phyloP scores from a whole-genome alignment of 2,797 vertebrate genomes.

The Salmo trutta region DNA sequence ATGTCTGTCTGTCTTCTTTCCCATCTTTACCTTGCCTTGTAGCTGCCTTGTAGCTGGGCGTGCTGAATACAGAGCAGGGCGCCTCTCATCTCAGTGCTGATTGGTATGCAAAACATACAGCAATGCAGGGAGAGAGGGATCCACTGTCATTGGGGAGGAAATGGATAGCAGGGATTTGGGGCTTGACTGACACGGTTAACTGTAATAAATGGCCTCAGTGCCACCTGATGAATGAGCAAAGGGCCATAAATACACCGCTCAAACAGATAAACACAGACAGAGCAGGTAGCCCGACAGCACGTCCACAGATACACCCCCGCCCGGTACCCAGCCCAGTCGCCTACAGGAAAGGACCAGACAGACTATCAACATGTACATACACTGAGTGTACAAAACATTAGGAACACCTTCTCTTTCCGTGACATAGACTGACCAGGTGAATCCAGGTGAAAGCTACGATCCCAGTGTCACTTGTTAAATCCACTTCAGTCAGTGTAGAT shows the following conservation, averaged over 20 bases:
- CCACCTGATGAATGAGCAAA: slow-evolving; percentile 48
- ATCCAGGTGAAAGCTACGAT: no score
- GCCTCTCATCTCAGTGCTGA: slow-evolving; percentile 28
- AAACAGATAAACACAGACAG: slow-evolving; percentile 53
- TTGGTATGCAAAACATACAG: slow-evolving; percentile 57
- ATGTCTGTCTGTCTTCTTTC: slow-evolving; percentile 28
- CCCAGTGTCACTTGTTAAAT: no score
- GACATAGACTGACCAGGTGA: no score
- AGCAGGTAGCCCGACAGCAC: slow-evolving; percentile 2
- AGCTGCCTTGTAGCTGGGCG: not conserved
- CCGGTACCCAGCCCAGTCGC: not conserved
- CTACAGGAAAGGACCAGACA: not conserved
- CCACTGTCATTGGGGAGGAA: slow-evolving; percentile 28
- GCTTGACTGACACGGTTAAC: slow-evolving; percentile 67
- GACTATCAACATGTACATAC: not conserved
- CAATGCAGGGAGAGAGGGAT: slow-evolving; percentile 28
- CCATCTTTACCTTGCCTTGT: slow-evolving; percentile 11
- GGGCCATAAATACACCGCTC: slow-evolving; percentile 47
- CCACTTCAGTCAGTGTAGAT: no score
- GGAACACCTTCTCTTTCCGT: no score
- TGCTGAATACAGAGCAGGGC: slow-evolving; percentile 52
- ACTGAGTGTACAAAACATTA: no score
- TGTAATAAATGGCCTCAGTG: slow-evolving; percentile 62
- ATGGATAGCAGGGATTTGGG: slow-evolving; percentile 54
- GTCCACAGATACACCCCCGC: not conserved